Percentiles rank a stretch among this genome's conserved stretches.
phyloP scores from a whole-genome alignment of 1,140 invertebrate genomes.

The Apis mellifera region Amel_HAv3.1 CM009943.2:269001-269500 shows the following conservation, averaged over 20 bases:
- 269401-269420: neutral
- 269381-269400: too few relatives aligned
- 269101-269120: neutral
- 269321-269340: neutral
- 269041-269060: too few relatives aligned
- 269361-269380: neutral
- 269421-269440: neutral
- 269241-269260: slow-evolving; percentile 21
- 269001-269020: too few relatives aligned
- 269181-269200: slow-evolving; percentile 34
- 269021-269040: too few relatives aligned
- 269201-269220: slow-evolving; percentile 21
- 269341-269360: slow-evolving; percentile 3
- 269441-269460: rapidly evolving
- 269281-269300: slow-evolving; percentile 34
- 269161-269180: slow-evolving; percentile 23
- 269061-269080: too few relatives aligned
- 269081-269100: too few relatives aligned
- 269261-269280: slow-evolving; percentile 29
- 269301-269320: slow-evolving; percentile 13
- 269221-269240: slow-evolving; percentile 21
- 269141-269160: neutral
- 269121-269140: neutral
- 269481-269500: too few relatives aligned
- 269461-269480: too few relatives aligned